phyloP scores from a whole-genome alignment of 2,113 vertebrate genomes.

The Spermophilus dauricus region DNA sequence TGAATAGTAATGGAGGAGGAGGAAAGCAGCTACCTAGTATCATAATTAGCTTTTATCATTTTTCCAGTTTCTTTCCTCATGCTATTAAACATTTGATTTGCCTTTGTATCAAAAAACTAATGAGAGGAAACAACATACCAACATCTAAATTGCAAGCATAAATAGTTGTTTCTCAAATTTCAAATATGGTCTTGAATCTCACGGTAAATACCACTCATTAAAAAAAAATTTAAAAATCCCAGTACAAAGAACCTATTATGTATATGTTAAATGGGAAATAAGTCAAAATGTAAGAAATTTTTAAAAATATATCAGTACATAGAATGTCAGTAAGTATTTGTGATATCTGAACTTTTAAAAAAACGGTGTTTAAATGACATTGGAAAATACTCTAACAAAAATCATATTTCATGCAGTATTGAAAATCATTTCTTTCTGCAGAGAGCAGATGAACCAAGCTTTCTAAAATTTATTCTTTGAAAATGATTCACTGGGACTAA shows the following conservation, averaged over 20 bases:
- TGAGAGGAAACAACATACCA: neutral
- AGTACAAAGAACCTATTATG: neutral
- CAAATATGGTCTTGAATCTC: neutral
- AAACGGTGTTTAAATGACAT: slow-evolving; percentile 75
- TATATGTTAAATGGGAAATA: neutral
- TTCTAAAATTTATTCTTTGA: slow-evolving; percentile 83
- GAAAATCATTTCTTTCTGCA: slow-evolving; percentile 78
- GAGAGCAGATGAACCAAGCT: slow-evolving; percentile 86
- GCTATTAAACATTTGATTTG: neutral
- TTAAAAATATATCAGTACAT: neutral
- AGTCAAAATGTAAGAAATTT: neutral
- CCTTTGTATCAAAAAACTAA: neutral
- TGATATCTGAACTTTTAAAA: no score
- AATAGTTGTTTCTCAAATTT: neutral
- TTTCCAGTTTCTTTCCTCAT: neutral
- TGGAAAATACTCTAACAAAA: slow-evolving; percentile 74
- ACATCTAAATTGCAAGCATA: neutral
- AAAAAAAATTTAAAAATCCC: neutral
- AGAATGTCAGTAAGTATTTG: neutral
- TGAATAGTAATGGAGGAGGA: neutral
- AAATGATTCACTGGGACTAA: slow-evolving; percentile 84
- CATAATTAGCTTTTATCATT: neutral
- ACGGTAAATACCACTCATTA: neutral
- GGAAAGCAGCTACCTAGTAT: neutral
- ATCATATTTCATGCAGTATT: slow-evolving; percentile 81